Base-by-base conservation (phyloP, 2,888 invertebrate genomes). In the Hydrotaea diabolus region DNA sequence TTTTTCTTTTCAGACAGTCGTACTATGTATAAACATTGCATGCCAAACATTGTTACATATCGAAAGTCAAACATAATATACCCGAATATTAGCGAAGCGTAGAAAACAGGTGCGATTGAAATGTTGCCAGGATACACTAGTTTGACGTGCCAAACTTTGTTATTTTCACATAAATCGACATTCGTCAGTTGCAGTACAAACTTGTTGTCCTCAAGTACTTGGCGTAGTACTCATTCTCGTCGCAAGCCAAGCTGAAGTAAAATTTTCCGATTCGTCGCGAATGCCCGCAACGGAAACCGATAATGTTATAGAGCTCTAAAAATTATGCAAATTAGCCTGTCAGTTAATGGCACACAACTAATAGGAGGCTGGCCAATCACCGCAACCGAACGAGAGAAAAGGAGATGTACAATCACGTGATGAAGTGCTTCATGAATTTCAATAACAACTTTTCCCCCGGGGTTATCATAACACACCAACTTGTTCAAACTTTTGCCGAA, bases 71-170 rank as follows among this genome's bases (percentile, higher is more conserved):
- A 64, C 23, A n/a, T 11, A 53, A 55, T 3, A 72, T 72, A 53
- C 53, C n/a, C 2, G 31, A 9, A n/a, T 49, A 39, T 7, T 23
- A 2, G 46, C 21, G 46, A 9, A 49, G 49, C 9, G 49, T 8
- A 11, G 21, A 57, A 72, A n/a, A 17, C 75, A 76, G 71, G 71
- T 78, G 80, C 36, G 75, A 73, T 76, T 69, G 17, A 81, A 77
- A 84, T 91, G 91, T 91, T 91, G 91, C 91, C 91, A 89, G 91
- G 91, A 91, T 91, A 91, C 91, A 90, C 88, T 86, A 89, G 88
- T 89, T 88, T 88, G 64, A 72, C 87, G 88, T 88, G 86, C 87
- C 88, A 87, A 87, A 91, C 89, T 91, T 91, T 91, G 91, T 91
- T 91, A 91, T 91, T 91, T 90, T 89, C 90, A 90, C 90, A 89